A percentile compares a stretch with the other conserved stretches of the same genome.
Evolutionary conservation across 2,113 vertebrate species (phyloP).

Genomic region (Piprites chloris): DNA sequence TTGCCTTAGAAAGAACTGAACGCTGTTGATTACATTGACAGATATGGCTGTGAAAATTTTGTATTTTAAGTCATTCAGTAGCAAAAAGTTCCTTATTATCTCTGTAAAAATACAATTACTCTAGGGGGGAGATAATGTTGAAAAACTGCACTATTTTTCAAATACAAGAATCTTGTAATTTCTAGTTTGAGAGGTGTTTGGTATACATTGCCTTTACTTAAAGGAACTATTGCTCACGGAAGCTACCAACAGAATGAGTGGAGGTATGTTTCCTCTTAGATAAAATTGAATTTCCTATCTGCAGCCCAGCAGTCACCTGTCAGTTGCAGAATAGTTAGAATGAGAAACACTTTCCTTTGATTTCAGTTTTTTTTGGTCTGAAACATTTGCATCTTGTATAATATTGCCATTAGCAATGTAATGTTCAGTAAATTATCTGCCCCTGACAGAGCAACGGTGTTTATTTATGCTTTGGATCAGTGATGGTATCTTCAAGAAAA

Average conservation of each 20-base stretch:
- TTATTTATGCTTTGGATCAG: not conserved
- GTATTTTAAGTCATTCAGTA: not conserved
- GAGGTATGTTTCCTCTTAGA: conserved; percentile 26
- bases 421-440: not conserved
- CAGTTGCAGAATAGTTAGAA: not conserved
- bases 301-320: not conserved
- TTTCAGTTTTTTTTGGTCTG: not conserved
- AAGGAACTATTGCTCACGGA: not conserved
- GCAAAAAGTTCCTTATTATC: conserved; percentile 22
- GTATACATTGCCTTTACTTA: not conserved
- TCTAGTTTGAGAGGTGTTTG: not conserved
- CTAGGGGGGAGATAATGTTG: not conserved
- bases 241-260: not conserved
- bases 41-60: not conserved
- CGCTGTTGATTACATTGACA: not conserved
- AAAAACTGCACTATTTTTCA: conserved; percentile 41
- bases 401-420: not conserved
- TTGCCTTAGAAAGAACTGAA: not conserved
- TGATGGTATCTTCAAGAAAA: not conserved
- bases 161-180: not conserved
- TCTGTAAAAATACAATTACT: conserved; percentile 44
- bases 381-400: not conserved
- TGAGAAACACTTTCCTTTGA: not conserved
- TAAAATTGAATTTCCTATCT: conserved; percentile 36
- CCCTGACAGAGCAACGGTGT: not conserved